Base-by-base conservation (phyloP, 1,140 invertebrate species). In the Drosophila pruinosa region DNA sequence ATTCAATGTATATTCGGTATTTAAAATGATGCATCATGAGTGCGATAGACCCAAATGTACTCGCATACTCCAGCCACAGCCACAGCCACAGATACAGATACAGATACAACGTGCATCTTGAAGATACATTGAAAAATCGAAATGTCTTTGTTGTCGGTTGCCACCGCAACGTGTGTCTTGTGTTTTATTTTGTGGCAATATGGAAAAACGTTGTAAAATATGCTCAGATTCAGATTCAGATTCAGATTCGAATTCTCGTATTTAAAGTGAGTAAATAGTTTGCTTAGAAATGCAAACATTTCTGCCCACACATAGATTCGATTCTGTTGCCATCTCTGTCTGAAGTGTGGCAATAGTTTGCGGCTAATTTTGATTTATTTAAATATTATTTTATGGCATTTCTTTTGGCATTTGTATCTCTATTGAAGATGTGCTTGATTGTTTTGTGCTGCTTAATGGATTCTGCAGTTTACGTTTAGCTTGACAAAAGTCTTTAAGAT, bases 141-240 rank as follows among this genome's bases (percentile, higher is more conserved):
- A 62, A 52, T 34, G 24, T 28, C 24, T 41, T 2, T n/a, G 21
- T 43, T 19, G 8, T 24, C 7, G 12, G 22, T 1, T 15, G 45
- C 21, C 14, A 19, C 36, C 52, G n/a, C 28, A 39, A 17, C 31
- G 36, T 57, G 36, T 43, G 15, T 54, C 34, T 58, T 68, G 59
- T 75, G 53, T 79, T 75, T 83, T 85, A 69, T 76, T 85, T 75
- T 75, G 56, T 38, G 80, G 65, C 34, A 28, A 78, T 85, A 85
- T 79, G 73, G 72, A 85, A 79, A 85, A 69, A 73, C 69, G 63
- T 80, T 85, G 76, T 80, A 76, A 79, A 80, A 85, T 82, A 79
- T 59, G 68, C 56, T 48, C 31, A 70, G 62, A 61, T 61, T 34
- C 28, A 8, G 28, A 31, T 8, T 31, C 28, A 31, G 28, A 31